These are phyloP conservation scores for Oscheius sp. DNA, from an alignment of 2,888 invertebrate genomes.

Conservation along the genomic window DNA sequence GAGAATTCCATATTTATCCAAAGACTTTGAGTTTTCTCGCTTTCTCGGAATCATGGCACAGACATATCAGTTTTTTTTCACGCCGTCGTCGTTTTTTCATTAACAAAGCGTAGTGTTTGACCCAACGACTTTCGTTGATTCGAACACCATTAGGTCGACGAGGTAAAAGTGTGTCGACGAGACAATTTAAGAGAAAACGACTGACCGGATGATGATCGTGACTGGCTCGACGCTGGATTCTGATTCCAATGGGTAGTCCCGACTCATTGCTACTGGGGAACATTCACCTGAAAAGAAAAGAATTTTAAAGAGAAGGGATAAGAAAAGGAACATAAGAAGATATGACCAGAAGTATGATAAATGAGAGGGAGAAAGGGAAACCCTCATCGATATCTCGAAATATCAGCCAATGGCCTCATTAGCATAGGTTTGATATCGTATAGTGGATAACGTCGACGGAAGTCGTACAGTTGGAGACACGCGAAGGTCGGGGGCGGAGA, in stretches of 20 bases:
- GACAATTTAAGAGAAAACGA: no score
- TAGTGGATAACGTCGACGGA: slow-evolving; percentile 13
- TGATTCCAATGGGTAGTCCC: slow-evolving; percentile 38
- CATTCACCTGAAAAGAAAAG: background rate
- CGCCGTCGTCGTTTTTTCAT: slow-evolving; percentile 21
- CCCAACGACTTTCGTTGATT: background rate
- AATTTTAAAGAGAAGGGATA: background rate
- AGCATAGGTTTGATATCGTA: slow-evolving; percentile 21
- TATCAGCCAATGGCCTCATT: slow-evolving; percentile 20
- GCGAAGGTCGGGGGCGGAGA: background rate
- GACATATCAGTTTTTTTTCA: slow-evolving; percentile 22
- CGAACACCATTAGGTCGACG: no score
- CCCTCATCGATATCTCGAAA: slow-evolving; percentile 6
- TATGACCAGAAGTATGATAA: background rate
- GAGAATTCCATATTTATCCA: background rate
- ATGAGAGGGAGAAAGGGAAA: background rate
- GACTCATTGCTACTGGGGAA: background rate
- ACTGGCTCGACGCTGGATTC: slow-evolving; percentile 41
- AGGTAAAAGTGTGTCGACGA: no score
- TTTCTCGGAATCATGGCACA: background rate
- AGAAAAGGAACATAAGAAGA: background rate
- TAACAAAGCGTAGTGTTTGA: background rate
- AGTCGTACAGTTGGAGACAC: slow-evolving; percentile 17
- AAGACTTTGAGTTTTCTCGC: slow-evolving; percentile 10
- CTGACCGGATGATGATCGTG: slow-evolving; percentile 42